Evolutionary conservation across 2,888 invertebrate species (phyloP), one percentile per base, ranked within the genome.

Genomic region (Eristalis intricaria): DNA sequence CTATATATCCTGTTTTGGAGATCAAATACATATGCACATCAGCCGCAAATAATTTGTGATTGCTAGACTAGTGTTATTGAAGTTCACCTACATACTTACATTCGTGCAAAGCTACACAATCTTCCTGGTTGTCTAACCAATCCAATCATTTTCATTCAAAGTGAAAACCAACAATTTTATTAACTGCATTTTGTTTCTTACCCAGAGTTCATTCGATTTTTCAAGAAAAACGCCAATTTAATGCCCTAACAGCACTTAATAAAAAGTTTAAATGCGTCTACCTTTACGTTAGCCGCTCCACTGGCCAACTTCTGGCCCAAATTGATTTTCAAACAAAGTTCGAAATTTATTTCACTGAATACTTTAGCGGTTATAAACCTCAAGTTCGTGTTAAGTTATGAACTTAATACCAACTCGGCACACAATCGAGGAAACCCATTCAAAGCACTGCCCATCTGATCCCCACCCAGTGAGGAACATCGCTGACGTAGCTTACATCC

Each of bases 361-460:
- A 19, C 50, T 50, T 50, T 8, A 50, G 19, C 50, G 50, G 50
- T 50, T 19, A 50, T n/a, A 50, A 50, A 50, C n/a, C 19, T 50
- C 50, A 50, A 50, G 50, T 50, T 50, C 50, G 19, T 19, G 50
- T 19, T 19, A 50, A 50, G 50, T 50, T 50, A 50, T 50, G 50
- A 50, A 50, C 50, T 50, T 19, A 50, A 50, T 50, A 50, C 19
- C 50, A 50, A n/a, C 64, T 23, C 40, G 29, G n/a, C 43, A 23
- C n/a, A 29, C 65, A 56, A 26, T 61, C 38, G 65, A 58, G 38
- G 40, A 23, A 61, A 66, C 60, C 26, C 50, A 56, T 81, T 22
- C 13, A 61, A 38, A 40, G 32, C 38, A 32, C 58, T 32, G 64
- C 69, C 69, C 10, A 65, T 65, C 69, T 38, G 64, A 32, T 43